A percentile compares a stretch with the other conserved stretches of the same genome.
Evolutionary conservation across 2,888 invertebrate species (phyloP).

Genomic region (Lithophane ornitopus): DNA sequence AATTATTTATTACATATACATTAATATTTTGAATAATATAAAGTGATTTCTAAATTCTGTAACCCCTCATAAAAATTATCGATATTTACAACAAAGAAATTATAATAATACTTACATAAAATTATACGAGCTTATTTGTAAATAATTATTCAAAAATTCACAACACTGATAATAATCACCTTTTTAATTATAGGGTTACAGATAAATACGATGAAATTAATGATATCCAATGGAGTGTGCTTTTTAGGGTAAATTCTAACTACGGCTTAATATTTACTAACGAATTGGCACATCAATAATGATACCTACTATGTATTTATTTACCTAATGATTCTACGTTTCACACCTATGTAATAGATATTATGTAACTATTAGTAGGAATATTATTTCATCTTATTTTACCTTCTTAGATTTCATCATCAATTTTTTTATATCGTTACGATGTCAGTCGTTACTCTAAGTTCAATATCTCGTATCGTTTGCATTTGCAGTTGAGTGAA

Average conservation of each 20-base stretch:
- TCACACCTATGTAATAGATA: constrained; percentile 72
- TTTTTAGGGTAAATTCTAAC: constrained; percentile 72
- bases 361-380: constrained; percentile 75
- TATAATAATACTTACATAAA: constrained; percentile 60
- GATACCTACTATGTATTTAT: constrained; percentile 65
- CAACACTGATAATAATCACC: constrained; percentile 80
- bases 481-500: constrained; percentile 41
- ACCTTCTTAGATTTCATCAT: constrained; percentile 59
- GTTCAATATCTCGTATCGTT: constrained; percentile 52
- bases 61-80: constrained; percentile 67
- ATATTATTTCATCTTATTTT: constrained; percentile 70
- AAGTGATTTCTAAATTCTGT: constrained; percentile 65
- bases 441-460: constrained; percentile 69
- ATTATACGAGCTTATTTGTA: constrained; percentile 63
- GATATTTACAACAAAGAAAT: constrained; percentile 71
- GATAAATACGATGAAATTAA: constrained; percentile 67
- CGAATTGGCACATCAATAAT: constrained; percentile 78
- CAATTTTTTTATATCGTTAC: constrained; percentile 62
- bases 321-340: constrained; percentile 71
- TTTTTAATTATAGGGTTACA: constrained; percentile 72
- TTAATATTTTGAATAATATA: constrained; percentile 60
- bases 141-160: constrained; percentile 74
- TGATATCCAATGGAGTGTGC: constrained; percentile 70
- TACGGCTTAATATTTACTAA: constrained; percentile 68
- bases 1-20: constrained; percentile 56